These are phyloP conservation scores for Matsumyia berberina DNA, from an alignment of 2,888 invertebrate species.

Conservation along the genomic window DNA sequence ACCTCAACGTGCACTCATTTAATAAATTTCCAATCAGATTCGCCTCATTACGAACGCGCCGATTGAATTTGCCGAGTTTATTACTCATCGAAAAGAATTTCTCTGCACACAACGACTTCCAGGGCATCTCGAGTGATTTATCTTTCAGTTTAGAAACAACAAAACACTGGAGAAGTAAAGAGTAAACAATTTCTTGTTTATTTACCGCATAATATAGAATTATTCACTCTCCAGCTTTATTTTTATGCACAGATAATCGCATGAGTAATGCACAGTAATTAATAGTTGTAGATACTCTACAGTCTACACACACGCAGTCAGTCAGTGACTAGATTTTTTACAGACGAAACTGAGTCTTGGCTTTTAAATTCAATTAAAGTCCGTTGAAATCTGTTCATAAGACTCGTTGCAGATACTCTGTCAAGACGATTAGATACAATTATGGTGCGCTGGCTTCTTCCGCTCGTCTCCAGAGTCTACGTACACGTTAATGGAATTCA, in stretches of 20 bases:
- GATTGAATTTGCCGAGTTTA: background rate
- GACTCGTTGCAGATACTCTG: background rate
- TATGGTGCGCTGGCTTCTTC: background rate
- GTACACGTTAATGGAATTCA: slow-evolving; percentile 11
- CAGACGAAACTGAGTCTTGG: slow-evolving; percentile 8
- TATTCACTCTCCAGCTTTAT: slow-evolving; percentile 5
- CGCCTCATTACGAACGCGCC: background rate
- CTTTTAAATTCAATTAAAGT: background rate
- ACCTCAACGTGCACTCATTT: no score
- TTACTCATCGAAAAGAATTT: slow-evolving; percentile 12
- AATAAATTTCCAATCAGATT: no score
- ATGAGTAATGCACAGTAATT: slow-evolving; percentile 36
- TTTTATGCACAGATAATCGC: slow-evolving; percentile 21
- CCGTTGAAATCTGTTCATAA: background rate
- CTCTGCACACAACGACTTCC: background rate
- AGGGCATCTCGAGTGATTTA: slow-evolving; percentile 5
- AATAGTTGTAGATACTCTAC: background rate
- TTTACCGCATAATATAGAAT: slow-evolving; percentile 22
- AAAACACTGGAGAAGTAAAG: background rate
- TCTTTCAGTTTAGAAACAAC: slow-evolving; percentile 9
- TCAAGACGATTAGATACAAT: slow-evolving; percentile 30
- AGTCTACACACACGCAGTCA: background rate
- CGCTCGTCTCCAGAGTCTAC: background rate
- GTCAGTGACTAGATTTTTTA: background rate
- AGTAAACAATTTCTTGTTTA: slow-evolving; percentile 38